phyloP scores from a whole-genome alignment of 1,140 invertebrate species.

The Drosophila littoralis region DNA sequence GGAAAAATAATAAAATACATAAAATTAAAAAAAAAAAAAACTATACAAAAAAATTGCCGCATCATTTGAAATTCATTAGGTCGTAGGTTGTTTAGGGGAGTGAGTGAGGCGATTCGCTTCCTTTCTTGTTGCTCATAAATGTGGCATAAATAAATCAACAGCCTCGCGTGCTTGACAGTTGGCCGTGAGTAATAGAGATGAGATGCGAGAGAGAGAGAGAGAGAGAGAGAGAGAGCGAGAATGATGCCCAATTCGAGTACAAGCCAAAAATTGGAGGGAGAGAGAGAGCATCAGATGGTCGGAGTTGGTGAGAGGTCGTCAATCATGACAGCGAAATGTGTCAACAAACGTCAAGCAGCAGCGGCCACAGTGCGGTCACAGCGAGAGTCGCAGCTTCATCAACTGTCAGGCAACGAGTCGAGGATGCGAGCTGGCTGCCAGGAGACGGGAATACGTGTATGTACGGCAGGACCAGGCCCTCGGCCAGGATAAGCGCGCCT shows the following conservation, averaged over 20 bases:
- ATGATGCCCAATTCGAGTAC: conserved; percentile 16
- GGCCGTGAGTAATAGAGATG: conserved; percentile 47
- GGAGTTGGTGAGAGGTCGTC: conserved; percentile 53
- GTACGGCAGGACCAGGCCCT: conserved; percentile 3
- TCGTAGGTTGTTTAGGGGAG: conserved; percentile 18
- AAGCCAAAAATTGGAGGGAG: background rate
- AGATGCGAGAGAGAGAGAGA: background rate
- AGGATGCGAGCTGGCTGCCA: background rate
- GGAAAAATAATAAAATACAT: conserved; percentile 8
- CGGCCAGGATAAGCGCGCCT: conserved; percentile 57
- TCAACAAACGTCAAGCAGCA: conserved; percentile 72
- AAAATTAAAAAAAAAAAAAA: conserved; percentile 9
- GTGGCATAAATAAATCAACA: conserved; percentile 77
- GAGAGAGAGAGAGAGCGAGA: background rate
- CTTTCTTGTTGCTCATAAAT: conserved; percentile 46
- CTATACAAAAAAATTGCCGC: conserved; percentile 61
- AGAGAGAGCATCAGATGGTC: conserved; percentile 8
- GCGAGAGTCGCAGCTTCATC: conserved; percentile 59
- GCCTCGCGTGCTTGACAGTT: conserved; percentile 71
- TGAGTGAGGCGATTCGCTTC: conserved; percentile 55
- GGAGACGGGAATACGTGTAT: background rate
- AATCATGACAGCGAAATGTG: conserved; percentile 81
- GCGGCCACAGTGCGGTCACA: conserved; percentile 53
- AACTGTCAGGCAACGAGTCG: conserved; percentile 53
- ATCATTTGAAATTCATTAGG: conserved; percentile 81